Percentiles rank a stretch among this genome's conserved stretches.
Evolutionary conservation across 1,140 invertebrate genomes (phyloP).

Genomic region (Eumaeus atala): DNA sequence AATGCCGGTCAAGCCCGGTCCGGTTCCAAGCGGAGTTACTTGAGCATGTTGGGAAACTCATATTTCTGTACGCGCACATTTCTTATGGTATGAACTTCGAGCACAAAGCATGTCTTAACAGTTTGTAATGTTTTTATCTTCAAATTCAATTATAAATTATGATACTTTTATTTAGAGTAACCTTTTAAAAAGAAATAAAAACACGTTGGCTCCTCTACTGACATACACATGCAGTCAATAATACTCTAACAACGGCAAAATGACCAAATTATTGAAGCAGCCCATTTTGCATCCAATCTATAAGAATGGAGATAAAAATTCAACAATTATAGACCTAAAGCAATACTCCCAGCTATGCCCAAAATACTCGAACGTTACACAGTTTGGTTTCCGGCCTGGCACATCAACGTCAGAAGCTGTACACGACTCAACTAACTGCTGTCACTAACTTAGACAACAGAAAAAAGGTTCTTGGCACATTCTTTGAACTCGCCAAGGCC

Average conservation of each 20-base stretch:
- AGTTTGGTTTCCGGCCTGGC: conserved; percentile 17
- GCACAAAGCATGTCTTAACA: too few species aligned
- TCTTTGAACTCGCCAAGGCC: conserved; percentile 27
- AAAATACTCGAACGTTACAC: conserved; percentile 15
- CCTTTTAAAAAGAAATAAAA: conserved; percentile 16
- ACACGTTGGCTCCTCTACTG: conserved; percentile 12
- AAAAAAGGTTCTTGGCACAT: conserved; percentile 17
- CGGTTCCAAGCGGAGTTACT: too few species aligned
- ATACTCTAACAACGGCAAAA: conserved; percentile 5
- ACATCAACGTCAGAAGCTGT: too few species aligned
- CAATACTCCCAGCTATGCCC: too few species aligned
- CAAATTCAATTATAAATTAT: too few species aligned
- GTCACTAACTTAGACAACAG: conserved; percentile 12
- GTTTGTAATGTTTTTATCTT: too few species aligned
- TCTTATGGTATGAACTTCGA: too few species aligned
- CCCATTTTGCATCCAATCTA: conserved; percentile 17
- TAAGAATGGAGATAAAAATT: conserved; percentile 23
- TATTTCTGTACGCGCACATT: too few species aligned
- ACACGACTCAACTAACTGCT: conserved; percentile 7
- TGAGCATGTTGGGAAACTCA: too few species aligned
- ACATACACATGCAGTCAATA: conserved; percentile 21
- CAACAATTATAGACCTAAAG: conserved; percentile 11
- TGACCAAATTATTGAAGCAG: conserved; percentile 16
- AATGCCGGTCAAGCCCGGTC: too few species aligned
- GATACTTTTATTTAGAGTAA: conserved; percentile 15